These are phyloP conservation scores for Carlito syrichta DNA, from an alignment of 2,113 vertebrate genomes.

Conservation along the genomic window DNA sequence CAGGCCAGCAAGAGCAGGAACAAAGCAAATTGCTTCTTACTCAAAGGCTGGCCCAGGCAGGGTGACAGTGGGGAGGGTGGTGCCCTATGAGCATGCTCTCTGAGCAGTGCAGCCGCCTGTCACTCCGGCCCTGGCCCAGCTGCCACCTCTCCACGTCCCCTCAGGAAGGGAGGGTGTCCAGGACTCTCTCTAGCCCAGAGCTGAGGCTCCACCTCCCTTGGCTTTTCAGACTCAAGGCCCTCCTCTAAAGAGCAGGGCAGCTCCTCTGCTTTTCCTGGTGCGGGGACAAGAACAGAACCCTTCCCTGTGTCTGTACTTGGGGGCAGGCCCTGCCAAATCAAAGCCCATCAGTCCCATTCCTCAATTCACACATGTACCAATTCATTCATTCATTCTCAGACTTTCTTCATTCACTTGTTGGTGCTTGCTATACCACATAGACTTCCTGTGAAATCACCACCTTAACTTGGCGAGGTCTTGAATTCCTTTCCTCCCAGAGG, in stretches of 20 bases:
- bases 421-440: not conserved
- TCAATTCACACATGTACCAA: not conserved
- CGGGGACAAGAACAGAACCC: not conserved
- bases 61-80: not conserved
- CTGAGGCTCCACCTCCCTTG: not conserved
- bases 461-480: not conserved
- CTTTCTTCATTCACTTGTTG: not conserved
- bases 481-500: not conserved
- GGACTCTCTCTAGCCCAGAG: not conserved
- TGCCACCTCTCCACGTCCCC: not conserved
- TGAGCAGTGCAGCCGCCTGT: too few relatives aligned
- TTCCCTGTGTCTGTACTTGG: not conserved
- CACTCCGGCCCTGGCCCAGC: too few relatives aligned
- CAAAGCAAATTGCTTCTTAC: not conserved
- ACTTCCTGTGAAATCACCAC: not conserved
- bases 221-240: not conserved
- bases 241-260: not conserved
- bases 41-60: not conserved
- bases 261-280: not conserved
- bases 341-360: not conserved
- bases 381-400: not conserved
- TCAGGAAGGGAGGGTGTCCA: not conserved
- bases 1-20: not conserved
- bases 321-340: not conserved
- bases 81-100: not conserved